Conservation (phyloP, 2,797 vertebrate genomes). For the Enoplosus armatus region DNA sequence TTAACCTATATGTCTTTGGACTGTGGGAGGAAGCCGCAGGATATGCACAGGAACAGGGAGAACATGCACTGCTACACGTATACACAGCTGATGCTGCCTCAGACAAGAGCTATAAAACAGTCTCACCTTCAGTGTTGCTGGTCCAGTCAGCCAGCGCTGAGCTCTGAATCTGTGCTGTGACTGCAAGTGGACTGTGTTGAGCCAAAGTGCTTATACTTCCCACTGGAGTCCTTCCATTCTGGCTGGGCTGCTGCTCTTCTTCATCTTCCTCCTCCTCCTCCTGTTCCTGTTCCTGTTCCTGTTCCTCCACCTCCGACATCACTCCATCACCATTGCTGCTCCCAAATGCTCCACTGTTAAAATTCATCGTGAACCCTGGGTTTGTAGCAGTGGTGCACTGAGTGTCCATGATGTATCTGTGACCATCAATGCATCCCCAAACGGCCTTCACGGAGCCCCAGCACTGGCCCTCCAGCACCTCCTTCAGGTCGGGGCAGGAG, state of each 20-base stretch:
- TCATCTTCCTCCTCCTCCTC: conserved; percentile 48
- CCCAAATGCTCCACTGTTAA: neutral
- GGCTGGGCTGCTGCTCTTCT: conserved; percentile 27
- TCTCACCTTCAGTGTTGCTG: conserved; percentile 69
- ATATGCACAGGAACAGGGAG: no score
- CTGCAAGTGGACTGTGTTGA: conserved; percentile 20
- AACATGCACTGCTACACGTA: no score
- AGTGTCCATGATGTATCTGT: conserved; percentile 91
- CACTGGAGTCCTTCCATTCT: conserved; percentile 2
- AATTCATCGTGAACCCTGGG: conserved; percentile 41
- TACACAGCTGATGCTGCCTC: neutral
- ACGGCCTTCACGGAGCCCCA: conserved; percentile 88
- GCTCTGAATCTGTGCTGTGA: conserved; percentile 61
- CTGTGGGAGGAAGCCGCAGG: no score
- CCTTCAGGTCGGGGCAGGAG: conserved; percentile 88
- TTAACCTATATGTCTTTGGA: no score
- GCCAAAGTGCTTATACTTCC: conserved; percentile 31
- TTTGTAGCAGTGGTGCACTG: conserved; percentile 6
- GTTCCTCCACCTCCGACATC: conserved; percentile 53
- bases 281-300: conserved; percentile 42
- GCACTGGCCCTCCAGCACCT: conserved; percentile 90
- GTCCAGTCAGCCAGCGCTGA: conserved; percentile 47
- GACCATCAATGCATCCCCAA: conserved; percentile 92
- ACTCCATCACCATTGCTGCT: conserved; percentile 11
- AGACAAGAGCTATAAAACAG: neutral